Conservation (phyloP, 2,113 vertebrate species). For the Clupea harengus region DNA sequence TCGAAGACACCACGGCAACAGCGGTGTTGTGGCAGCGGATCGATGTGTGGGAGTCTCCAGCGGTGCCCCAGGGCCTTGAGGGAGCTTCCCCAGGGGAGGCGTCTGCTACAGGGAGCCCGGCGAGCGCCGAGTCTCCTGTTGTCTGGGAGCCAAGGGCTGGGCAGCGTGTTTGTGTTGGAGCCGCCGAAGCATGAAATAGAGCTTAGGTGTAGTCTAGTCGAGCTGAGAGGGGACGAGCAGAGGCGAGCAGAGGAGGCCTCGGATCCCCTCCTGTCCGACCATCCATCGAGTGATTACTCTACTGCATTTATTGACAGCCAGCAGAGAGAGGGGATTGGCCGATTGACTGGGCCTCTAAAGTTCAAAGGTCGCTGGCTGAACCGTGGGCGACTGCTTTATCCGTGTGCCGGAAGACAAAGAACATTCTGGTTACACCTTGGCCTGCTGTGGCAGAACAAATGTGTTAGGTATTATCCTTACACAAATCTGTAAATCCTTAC, state of each 20-base stretch:
- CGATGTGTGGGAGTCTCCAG: conserved; percentile 23
- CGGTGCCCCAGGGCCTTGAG: conserved; percentile 61
- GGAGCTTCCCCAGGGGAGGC: conserved; percentile 68
- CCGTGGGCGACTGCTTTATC: conserved; percentile 56
- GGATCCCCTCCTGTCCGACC: conserved; percentile 56
- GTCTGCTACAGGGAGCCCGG: conserved; percentile 54
- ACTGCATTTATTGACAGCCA: conserved; percentile 72
- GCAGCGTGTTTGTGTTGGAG: conserved; percentile 70
- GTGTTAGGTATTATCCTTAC: too few species aligned
- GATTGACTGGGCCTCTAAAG: conserved; percentile 66
- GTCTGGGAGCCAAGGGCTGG: conserved; percentile 57
- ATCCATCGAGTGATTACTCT: conserved; percentile 73
- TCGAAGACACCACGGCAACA: not conserved
- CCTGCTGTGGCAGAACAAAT: too few species aligned
- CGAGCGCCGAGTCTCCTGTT: conserved; percentile 23
- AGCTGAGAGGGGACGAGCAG: too few species aligned
- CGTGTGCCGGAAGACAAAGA: conserved; percentile 42
- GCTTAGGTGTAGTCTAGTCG: conserved; percentile 65
- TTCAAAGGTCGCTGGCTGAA: conserved; percentile 65
- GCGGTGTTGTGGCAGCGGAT: conserved; percentile 14
- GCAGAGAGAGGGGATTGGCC: conserved; percentile 49
- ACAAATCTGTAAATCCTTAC: too few species aligned
- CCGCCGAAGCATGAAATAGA: conserved; percentile 76
- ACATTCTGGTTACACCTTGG: not conserved
- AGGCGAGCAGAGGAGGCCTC: conserved; percentile 51